phyloP scores from a whole-genome alignment of 2,797 vertebrate species.

The Varecia variegata region DNA sequence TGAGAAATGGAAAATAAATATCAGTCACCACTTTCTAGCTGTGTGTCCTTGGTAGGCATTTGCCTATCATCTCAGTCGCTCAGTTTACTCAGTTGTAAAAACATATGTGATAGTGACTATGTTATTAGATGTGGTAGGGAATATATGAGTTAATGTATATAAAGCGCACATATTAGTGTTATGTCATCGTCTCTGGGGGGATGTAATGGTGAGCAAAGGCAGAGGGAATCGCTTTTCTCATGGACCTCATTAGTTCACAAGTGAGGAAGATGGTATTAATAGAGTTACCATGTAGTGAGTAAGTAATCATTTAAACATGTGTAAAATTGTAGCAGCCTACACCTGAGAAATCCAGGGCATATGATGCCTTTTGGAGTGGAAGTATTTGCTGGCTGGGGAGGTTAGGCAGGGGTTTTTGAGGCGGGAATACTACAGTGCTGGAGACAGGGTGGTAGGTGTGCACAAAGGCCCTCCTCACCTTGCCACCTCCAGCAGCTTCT shows the following conservation, averaged over 20 bases:
- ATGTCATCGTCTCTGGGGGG: background rate
- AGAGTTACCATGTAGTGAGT: background rate
- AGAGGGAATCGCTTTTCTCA: background rate
- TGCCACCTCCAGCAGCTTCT: background rate
- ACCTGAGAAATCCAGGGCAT: too few species aligned
- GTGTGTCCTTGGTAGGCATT: background rate
- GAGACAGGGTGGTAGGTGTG: background rate
- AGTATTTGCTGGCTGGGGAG: background rate
- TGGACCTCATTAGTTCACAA: background rate
- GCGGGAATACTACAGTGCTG: too few species aligned
- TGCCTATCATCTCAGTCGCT: background rate
- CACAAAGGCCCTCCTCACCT: too few species aligned
- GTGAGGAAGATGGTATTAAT: background rate
- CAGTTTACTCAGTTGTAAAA: fast-evolving
- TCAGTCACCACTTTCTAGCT: background rate
- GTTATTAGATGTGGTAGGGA: background rate
- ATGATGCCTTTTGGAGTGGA: background rate
- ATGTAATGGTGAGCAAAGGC: background rate
- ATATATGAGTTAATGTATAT: background rate
- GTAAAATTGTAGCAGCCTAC: background rate
- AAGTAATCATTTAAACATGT: background rate
- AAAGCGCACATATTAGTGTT: background rate
- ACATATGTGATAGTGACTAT: fast-evolving
- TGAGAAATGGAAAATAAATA: background rate
- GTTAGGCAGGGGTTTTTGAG: background rate